These are phyloP conservation scores for Bolborhynchus lineola DNA, from an alignment of 2,113 vertebrate species.

Conservation along the genomic window DNA sequence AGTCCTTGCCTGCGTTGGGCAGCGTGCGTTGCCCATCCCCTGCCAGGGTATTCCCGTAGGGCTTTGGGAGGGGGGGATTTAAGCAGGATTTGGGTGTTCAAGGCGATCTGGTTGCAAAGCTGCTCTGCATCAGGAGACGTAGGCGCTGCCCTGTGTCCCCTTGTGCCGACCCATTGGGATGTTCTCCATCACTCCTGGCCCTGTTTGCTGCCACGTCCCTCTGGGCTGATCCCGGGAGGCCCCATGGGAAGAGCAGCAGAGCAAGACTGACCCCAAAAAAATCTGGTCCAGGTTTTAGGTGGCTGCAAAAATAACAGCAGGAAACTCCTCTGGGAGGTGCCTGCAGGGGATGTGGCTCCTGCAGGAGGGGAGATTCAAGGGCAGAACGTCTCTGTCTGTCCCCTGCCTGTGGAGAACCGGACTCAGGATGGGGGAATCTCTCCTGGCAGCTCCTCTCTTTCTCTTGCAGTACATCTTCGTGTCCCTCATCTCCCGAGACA, in stretches of 20 bases:
- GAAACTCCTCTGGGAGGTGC: background rate
- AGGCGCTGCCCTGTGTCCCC: background rate
- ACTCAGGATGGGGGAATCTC: fast-evolving
- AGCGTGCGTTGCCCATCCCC: background rate
- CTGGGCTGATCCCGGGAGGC: background rate
- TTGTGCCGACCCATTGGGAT: fast-evolving
- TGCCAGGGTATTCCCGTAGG: background rate
- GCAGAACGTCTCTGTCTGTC: background rate
- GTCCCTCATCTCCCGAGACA: constrained; percentile 92
- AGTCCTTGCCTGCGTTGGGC: background rate
- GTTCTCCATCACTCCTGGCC: background rate
- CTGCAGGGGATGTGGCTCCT: fast-evolving
- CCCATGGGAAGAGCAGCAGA: background rate
- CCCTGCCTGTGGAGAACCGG: background rate
- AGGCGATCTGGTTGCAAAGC: background rate
- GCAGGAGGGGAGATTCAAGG: background rate
- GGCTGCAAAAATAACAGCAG: constrained; percentile 52
- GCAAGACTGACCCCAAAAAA: constrained; percentile 2
- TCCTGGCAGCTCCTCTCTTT: background rate
- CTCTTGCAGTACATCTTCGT: constrained; percentile 88
- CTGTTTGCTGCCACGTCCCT: background rate
- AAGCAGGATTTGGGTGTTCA: background rate
- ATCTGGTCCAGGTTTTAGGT: constrained; percentile 19
- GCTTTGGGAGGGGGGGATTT: background rate
- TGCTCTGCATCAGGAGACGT: background rate